Conservation (phyloP, 2,888 invertebrate genomes). For the Drosophila sordidapex region DNA sequence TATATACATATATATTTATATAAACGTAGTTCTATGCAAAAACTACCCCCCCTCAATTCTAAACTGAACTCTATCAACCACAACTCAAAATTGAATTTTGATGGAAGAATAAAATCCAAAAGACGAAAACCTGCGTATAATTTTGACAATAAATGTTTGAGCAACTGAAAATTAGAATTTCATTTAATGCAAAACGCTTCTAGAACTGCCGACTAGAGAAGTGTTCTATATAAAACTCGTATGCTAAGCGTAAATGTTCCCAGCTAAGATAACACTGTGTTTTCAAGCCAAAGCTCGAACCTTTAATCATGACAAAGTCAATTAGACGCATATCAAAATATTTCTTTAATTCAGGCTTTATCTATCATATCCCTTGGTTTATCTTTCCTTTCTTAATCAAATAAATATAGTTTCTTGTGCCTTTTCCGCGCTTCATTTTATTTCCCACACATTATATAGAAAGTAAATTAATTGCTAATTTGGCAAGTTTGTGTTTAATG, state of each 20-base stretch:
- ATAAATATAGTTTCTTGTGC: constrained; percentile 69
- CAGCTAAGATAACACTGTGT: constrained; percentile 51
- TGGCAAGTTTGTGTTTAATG: constrained; percentile 40
- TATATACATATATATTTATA: constrained; percentile 45
- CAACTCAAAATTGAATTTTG: constrained; percentile 70
- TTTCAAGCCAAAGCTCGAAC: constrained; percentile 45
- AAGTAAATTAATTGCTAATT: constrained; percentile 24
- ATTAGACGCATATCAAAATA: constrained; percentile 72
- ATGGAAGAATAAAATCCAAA: constrained; percentile 28
- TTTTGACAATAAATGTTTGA: constrained; percentile 71
- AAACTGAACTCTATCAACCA: constrained; percentile 37
- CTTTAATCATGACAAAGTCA: constrained; percentile 58
- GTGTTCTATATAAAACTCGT: constrained; percentile 22
- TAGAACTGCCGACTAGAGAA: constrained; percentile 47
- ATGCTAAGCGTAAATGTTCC: constrained; percentile 51
- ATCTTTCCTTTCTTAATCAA: constrained; percentile 4
- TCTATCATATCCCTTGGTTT: constrained; percentile 10
- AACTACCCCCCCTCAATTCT: constrained; percentile 16
- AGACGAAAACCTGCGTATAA: constrained; percentile 63
- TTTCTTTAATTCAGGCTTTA: constrained; percentile 28
- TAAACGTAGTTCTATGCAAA: constrained; percentile 46
- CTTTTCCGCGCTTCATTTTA: constrained; percentile 65
- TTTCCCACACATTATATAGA: constrained; percentile 11
- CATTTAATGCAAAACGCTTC: constrained; percentile 50
- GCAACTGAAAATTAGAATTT: constrained; percentile 51